Percentiles rank a stretch among this genome's conserved stretches.
phyloP scores from a whole-genome alignment of 2,797 vertebrate genomes.

The Melanotaenia maccullochi region DNA sequence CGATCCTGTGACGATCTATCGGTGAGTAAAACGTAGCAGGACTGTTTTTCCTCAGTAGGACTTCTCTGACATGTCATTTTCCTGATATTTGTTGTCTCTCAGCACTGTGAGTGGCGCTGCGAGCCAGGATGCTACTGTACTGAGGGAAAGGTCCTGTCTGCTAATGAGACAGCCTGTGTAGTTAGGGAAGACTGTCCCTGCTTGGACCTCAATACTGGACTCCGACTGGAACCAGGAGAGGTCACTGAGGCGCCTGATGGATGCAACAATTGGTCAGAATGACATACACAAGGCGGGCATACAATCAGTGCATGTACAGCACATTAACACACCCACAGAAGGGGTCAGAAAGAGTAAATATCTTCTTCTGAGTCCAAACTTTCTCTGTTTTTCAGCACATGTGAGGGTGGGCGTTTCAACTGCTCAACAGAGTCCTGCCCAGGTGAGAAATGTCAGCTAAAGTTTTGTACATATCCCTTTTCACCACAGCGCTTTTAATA shows the following conservation, averaged over 20 bases:
- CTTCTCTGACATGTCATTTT: neutral
- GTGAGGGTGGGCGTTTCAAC: constrained; percentile 81
- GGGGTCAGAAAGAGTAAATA: neutral
- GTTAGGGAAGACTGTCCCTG: constrained; percentile 81
- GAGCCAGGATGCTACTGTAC: constrained; percentile 91
- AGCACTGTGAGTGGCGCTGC: constrained; percentile 89
- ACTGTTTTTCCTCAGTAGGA: neutral
- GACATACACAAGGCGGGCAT: neutral
- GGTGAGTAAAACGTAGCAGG: constrained; percentile 74
- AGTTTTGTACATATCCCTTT: neutral
- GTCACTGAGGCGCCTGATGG: constrained; percentile 70
- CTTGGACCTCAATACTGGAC: constrained; percentile 82
- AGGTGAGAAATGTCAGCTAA: constrained; percentile 72
- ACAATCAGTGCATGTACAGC: no score
- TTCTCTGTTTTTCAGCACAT: constrained; percentile 82
- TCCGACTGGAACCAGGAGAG: constrained; percentile 73
- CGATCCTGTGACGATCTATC: constrained; percentile 88
- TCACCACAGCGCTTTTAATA: neutral
- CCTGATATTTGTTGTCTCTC: neutral
- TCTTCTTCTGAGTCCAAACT: neutral
- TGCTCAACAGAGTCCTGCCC: constrained; percentile 84
- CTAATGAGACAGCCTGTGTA: constrained; percentile 81
- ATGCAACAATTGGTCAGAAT: constrained; percentile 90
- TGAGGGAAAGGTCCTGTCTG: constrained; percentile 82
- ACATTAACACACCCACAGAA: neutral